Percentiles rank a stretch among this genome's conserved stretches.
phyloP scores from a whole-genome alignment of 2,113 vertebrate genomes.

The Sceloporus undulatus region DNA sequence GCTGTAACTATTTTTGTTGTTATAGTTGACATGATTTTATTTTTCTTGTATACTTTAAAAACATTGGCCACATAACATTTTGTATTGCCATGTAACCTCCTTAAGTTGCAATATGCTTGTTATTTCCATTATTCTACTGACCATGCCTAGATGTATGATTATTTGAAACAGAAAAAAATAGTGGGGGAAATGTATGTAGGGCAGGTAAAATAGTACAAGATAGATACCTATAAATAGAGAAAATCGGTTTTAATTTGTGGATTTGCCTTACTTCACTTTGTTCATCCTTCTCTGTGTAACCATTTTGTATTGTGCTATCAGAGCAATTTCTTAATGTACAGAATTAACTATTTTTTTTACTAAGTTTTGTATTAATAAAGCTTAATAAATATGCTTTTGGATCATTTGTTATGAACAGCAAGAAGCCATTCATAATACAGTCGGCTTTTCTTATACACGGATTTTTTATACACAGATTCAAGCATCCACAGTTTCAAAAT shows the following conservation, averaged over 20 bases:
- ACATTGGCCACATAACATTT: neutral
- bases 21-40: neutral
- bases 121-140: neutral
- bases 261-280: neutral
- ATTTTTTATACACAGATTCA: too few relatives aligned
- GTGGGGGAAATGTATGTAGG: neutral
- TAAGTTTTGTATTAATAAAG: conserved; percentile 60
- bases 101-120: neutral
- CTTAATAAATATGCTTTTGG: conserved; percentile 1
- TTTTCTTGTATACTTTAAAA: neutral
- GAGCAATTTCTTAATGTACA: conserved; percentile 39
- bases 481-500: too few relatives aligned
- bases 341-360: conserved; percentile 55
- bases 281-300: neutral
- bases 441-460: too few relatives aligned
- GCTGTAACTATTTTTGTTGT: neutral
- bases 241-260: neutral
- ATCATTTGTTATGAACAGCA: conserved; percentile 15
- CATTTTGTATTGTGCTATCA: conserved; percentile 25
- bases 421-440: neutral
- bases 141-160: neutral
- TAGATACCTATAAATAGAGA: neutral
- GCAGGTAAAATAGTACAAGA: neutral
- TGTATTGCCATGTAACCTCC: neutral
- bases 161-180: neutral